Evolutionary conservation across 1,140 invertebrate species (phyloP), one percentile per base, ranked within the genome.

Genomic region (Dufourea novaeangliae): DNA sequence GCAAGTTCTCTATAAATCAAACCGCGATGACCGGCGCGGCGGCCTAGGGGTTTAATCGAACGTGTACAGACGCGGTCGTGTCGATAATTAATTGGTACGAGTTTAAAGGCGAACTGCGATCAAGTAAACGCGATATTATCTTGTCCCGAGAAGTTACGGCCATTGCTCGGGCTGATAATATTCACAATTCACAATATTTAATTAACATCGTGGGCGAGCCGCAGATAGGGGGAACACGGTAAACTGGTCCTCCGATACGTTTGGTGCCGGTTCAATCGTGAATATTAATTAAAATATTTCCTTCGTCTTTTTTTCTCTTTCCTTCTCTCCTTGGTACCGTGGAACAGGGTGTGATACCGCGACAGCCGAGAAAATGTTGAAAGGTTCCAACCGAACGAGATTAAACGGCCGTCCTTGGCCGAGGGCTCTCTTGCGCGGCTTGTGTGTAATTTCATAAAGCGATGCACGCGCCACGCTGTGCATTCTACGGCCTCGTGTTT

Each of bases 51-150:
- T 71, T 76, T 76, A 83, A 83, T 83, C 73, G 80, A 68, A 82
- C 79, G 72, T 73, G 61, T 57, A 32, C 34, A 32, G 27, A 59
- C 34, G 61, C 25, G 8, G 25, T 11, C 27, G 46, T 50, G 34
- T 41, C 39, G 25, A 37, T 63, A 82, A 82, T 82, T 82, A 82
- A 82, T 81, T 57, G 79, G 37, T 27, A 27, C 37, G 66, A 61
- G 72, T 70, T 71, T 66, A 82, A 82, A 81, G 61, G 57, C 73
- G 75, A 78, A 52, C 73, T n/a, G 20, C 37, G 80, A 81, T 81
- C 54, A 77, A 77, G 79, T 74, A 67, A 79, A 69, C 71, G 66
- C 56, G 79, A 70, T 73, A 41, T 50, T 68, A 54, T 69, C 72
- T 44, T 57, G 64, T 59, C 41, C 10, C n/a, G 66, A 37, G 46